phyloP scores from a whole-genome alignment of 2,113 vertebrate species.

The Varanus salvator region DNA sequence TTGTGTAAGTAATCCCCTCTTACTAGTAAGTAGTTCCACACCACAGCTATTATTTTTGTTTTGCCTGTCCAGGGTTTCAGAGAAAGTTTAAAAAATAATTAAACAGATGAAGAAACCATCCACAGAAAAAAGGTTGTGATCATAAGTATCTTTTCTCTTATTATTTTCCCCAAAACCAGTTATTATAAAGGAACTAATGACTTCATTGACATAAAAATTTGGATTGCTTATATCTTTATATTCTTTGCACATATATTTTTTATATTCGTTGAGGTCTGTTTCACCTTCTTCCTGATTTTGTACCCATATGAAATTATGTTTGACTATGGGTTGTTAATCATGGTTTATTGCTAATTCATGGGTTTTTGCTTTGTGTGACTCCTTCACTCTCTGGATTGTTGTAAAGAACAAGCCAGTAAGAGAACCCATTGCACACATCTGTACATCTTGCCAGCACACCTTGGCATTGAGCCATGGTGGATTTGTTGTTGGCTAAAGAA shows the following conservation, averaged over 20 bases:
- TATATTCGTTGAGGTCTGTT: not conserved
- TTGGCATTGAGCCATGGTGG: too few species aligned
- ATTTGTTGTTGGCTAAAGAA: too few species aligned
- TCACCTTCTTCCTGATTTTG: not conserved
- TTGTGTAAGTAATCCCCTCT: not conserved
- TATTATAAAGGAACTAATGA: not conserved
- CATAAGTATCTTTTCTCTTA: conserved; percentile 5
- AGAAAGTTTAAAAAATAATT: not conserved
- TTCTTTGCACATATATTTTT: not conserved
- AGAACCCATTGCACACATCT: too few species aligned
- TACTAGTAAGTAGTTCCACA: not conserved
- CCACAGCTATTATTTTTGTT: not conserved
- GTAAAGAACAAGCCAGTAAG: too few species aligned
- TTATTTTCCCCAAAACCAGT: not conserved
- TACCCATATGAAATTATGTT: not conserved
- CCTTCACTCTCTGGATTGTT: too few species aligned
- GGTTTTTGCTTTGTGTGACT: too few species aligned
- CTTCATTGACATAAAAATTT: not conserved
- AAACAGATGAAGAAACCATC: not conserved
- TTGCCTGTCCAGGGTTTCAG: not conserved
- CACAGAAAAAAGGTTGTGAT: not conserved
- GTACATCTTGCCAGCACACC: too few species aligned
- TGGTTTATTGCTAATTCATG: too few species aligned
- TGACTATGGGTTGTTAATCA: not conserved
- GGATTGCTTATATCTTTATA: not conserved